phyloP scores from a whole-genome alignment of 2,113 vertebrate species.

The Charina bottae region DNA sequence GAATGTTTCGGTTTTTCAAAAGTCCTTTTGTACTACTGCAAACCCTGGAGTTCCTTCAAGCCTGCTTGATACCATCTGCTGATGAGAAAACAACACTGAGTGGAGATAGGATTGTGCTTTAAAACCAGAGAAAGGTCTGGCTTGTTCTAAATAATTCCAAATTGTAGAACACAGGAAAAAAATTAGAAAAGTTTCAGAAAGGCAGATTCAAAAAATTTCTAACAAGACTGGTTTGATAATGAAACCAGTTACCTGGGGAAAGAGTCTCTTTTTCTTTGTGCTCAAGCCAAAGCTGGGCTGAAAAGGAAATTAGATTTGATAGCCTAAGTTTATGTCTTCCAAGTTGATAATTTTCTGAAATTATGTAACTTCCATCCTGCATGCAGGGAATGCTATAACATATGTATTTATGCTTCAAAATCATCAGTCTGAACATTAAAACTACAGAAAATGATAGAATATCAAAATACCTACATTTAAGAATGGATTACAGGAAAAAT shows the following conservation, averaged over 20 bases:
- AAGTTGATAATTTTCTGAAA: background rate
- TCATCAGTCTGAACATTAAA: background rate
- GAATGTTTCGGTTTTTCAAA: background rate
- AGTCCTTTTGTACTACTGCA: background rate
- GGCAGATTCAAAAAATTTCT: background rate
- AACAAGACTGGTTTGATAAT: background rate
- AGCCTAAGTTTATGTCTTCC: background rate
- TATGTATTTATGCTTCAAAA: background rate
- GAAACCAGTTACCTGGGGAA: background rate
- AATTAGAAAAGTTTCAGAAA: background rate
- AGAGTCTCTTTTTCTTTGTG: background rate
- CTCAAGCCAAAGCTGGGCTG: background rate
- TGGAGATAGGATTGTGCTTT: background rate
- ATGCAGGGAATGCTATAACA: background rate
- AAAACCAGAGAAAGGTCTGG: background rate
- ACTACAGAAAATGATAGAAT: background rate
- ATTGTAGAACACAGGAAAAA: background rate
- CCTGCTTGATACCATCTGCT: background rate
- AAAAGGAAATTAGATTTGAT: background rate
- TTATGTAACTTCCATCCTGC: background rate
- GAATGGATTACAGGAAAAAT: constrained; percentile 5
- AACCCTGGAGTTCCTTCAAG: background rate
- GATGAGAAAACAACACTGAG: background rate
- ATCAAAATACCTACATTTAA: background rate
- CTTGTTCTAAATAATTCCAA: background rate